These are phyloP conservation scores for Eurytoma adleriae DNA, from an alignment of 2,888 invertebrate genomes.

Conservation along the genomic window DNA sequence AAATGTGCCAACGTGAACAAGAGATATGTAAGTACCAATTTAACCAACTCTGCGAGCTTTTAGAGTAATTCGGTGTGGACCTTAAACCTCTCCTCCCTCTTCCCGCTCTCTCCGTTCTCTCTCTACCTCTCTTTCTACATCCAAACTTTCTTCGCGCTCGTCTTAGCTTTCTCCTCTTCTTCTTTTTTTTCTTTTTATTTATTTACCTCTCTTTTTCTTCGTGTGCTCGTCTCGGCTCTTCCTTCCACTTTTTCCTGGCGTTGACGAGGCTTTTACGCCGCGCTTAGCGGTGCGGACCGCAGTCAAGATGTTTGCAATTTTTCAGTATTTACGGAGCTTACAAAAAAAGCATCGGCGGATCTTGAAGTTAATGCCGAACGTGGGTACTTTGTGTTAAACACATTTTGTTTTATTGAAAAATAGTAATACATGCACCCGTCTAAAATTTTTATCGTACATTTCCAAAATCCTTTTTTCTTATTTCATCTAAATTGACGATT, in stretches of 20 bases:
- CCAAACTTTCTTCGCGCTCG: neutral
- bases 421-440: too few species aligned
- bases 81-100: constrained; percentile 19
- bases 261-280: constrained; percentile 34
- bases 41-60: constrained; percentile 64
- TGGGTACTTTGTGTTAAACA: constrained; percentile 40
- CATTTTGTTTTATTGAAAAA: constrained; percentile 25
- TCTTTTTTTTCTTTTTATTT: neutral
- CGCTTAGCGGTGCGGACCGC: neutral
- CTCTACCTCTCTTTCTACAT: neutral
- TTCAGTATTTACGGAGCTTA: constrained; percentile 49
- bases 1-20: constrained; percentile 70
- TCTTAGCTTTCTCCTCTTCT: neutral
- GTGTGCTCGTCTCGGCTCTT: neutral
- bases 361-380: constrained; percentile 12
- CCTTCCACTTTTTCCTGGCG: neutral
- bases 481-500: too few species aligned
- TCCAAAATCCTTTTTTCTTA: too few species aligned
- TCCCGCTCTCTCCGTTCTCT: neutral
- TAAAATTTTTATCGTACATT: too few species aligned
- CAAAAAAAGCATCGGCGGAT: neutral
- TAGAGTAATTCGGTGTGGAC: constrained; percentile 61
- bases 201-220: neutral
- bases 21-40: constrained; percentile 71
- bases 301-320: constrained; percentile 39